Percentiles rank a stretch among this genome's conserved stretches.
These are phyloP conservation scores for Nomada hirtipes DNA, from an alignment of 2,888 invertebrate genomes.

Conservation along the genomic window DNA sequence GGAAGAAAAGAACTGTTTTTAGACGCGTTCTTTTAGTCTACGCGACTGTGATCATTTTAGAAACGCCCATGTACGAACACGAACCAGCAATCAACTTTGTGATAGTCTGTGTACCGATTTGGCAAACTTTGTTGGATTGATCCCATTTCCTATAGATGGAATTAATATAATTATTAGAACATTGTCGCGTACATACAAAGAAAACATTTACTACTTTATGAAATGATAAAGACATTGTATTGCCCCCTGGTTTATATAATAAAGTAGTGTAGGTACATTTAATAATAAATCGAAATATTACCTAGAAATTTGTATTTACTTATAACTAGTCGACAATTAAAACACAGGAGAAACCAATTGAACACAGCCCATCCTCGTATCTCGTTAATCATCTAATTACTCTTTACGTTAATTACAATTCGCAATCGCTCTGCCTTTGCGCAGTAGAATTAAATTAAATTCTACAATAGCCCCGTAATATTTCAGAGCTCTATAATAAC, in stretches of 20 bases:
- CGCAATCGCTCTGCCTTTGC: too few species aligned
- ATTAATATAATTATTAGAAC: constrained; percentile 68
- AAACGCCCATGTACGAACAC: constrained; percentile 75
- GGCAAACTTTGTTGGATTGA: constrained; percentile 73
- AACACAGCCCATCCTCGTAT: too few species aligned
- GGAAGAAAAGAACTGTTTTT: constrained; percentile 34
- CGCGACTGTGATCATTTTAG: constrained; percentile 76
- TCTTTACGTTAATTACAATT: too few species aligned
- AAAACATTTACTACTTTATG: constrained; percentile 80
- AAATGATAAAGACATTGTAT: constrained; percentile 81
- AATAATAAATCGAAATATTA: constrained; percentile 83
- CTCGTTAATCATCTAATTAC: too few species aligned
- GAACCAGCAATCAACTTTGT: constrained; percentile 82
- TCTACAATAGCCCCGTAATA: too few species aligned
- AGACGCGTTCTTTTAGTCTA: constrained; percentile 60
- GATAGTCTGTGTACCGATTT: constrained; percentile 79
- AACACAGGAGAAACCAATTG: too few species aligned
- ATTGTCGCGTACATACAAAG: constrained; percentile 64
- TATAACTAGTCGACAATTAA: too few species aligned
- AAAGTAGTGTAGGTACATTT: constrained; percentile 79
- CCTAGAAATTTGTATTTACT: constrained; percentile 65
- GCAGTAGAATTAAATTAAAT: too few species aligned
- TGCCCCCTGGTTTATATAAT: constrained; percentile 82
- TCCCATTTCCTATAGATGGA: constrained; percentile 69
- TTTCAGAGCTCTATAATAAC: too few species aligned